Percentiles rank a stretch among this genome's conserved stretches.
These are phyloP conservation scores for Sitta carolinensis DNA, from an alignment of 2,797 vertebrate genomes.

Conservation along the genomic window DNA sequence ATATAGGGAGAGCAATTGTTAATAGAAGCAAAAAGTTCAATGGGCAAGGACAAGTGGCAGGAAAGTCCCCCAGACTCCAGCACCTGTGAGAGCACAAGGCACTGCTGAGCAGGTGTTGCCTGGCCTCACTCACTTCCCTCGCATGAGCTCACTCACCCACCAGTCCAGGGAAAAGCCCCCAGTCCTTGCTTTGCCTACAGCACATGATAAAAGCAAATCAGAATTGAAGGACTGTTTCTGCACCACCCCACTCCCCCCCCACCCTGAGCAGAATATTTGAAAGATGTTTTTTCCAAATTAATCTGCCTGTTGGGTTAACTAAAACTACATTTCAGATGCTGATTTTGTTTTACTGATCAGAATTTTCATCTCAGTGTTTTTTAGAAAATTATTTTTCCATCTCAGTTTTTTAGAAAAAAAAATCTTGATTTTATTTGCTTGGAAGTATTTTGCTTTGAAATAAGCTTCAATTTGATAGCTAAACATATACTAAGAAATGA, in stretches of 20 bases:
- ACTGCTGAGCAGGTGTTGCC: not conserved
- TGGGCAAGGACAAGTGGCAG: not conserved
- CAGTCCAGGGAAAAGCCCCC: not conserved
- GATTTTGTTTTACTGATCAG: not conserved
- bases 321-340: not conserved
- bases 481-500: not conserved
- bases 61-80: not conserved
- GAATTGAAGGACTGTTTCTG: not conserved
- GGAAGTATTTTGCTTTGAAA: conserved; percentile 1
- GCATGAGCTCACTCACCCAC: not conserved
- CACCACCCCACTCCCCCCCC: too few species aligned
- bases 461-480: not conserved
- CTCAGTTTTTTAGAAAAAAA: not conserved
- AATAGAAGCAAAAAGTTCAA: not conserved
- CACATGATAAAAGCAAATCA: not conserved
- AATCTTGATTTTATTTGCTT: not conserved
- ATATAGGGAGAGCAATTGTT: not conserved
- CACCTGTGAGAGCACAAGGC: not conserved
- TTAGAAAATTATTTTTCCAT: not conserved
- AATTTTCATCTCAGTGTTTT: not conserved
- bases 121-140: not conserved
- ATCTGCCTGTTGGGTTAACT: not conserved
- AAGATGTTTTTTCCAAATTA: not conserved
- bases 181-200: not conserved
- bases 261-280: not conserved